Evolutionary conservation across 92 coral and sea anemone genomes (phyloP), one percentile per base, ranked within the genome.

Genomic region (Actinostola sp.): DNA sequence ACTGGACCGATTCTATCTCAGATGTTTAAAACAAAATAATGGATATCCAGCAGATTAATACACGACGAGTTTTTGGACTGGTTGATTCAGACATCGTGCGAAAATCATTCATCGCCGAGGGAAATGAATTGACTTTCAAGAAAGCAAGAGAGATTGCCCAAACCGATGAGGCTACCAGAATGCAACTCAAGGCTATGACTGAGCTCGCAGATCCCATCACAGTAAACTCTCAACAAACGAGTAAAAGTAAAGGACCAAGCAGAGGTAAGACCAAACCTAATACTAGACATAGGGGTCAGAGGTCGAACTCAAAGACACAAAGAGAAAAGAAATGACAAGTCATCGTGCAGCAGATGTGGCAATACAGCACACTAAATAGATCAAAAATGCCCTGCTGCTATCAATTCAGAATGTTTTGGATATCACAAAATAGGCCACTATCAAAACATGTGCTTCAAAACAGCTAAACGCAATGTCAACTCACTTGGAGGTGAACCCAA

Each of bases 71-170:
- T 34, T 74, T 72, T 75, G 88, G 87, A 36, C 24, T 10, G 44
- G 74, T 52, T 21, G 92, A 82, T 54, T 82, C 64, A 34, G 85
- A 78, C 32, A 63, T 26, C 2, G 85, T 87, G 11, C 36, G 82
- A n/a, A 67, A 73, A 49, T 75, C 69, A 71, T 81, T 76, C 68
- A 81, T 81, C 49, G 92, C 88, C 12, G 71, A 68, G 25, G 92
- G 85, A 9, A 86, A 70, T 61, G 66, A 71, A 60, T 74, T 71
- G 60, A 81, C 80, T 2, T 51, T 75, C 33, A 32, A 25, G 44
- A 82, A 77, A 50, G 85, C 88, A 33, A 68, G 52, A 69, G 75
- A 85, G 73, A 74, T 85, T 24, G 75, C 76, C 10, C 76, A 74
- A 15, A 75, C 76, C 0, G 84, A 81, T 7, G 81, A 75, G 45